Evolutionary conservation across 2,113 vertebrate genomes (phyloP).

Genomic region (Fukomys damarensis): DNA sequence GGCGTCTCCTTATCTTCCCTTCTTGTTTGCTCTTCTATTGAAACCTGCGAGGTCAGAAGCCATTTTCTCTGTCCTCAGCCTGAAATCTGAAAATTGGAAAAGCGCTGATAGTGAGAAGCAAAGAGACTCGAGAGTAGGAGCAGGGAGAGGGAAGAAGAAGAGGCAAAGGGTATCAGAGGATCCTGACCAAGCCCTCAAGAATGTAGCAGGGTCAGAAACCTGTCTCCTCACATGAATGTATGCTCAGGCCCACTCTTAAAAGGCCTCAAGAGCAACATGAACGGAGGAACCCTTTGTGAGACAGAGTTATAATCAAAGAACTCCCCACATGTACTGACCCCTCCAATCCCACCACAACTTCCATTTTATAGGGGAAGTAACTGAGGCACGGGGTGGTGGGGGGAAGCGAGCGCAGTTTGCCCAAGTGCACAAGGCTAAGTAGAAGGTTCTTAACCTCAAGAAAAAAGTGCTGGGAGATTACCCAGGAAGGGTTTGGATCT

Average conservation of each 20-base stretch:
- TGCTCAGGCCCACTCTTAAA: neutral
- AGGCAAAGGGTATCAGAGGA: conserved; percentile 82
- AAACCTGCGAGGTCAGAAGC: conserved; percentile 88
- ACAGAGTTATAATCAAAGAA: neutral
- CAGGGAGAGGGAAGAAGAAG: conserved; percentile 72
- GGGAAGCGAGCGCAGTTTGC: neutral
- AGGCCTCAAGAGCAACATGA: neutral
- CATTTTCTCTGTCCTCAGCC: conserved; percentile 81
- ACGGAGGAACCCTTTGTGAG: fast-evolving
- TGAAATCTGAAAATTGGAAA: conserved; percentile 73
- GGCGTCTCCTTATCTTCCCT: conserved; percentile 93
- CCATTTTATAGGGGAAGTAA: neutral
- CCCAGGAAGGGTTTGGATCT: neutral
- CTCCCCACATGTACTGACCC: fast-evolving
- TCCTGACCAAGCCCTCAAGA: conserved; percentile 88
- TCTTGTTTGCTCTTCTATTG: conserved; percentile 88
- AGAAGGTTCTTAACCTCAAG: neutral
- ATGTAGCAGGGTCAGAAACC: conserved; percentile 62
- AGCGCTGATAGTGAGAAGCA: conserved; percentile 70
- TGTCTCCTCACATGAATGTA: neutral
- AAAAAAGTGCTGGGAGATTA: neutral
- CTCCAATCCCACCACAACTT: neutral
- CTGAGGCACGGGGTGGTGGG: neutral
- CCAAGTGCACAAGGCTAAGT: neutral
- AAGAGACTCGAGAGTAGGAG: conserved; percentile 72